phyloP scores from a whole-genome alignment of 2,797 vertebrate genomes.

The Fratercula arctica region DNA sequence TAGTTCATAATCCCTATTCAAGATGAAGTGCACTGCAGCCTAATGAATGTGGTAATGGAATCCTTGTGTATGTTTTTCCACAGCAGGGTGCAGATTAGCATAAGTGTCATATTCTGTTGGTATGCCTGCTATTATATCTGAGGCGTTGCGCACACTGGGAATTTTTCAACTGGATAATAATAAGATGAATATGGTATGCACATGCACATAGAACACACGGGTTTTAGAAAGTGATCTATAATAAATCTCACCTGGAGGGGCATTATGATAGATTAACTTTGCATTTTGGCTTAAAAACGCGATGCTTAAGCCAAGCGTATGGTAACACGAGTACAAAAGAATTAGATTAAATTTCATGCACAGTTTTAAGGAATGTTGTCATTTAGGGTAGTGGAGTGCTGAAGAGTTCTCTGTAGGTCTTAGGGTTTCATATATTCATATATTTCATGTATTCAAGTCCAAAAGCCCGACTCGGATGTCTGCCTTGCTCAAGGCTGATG shows the following conservation, averaged over 20 bases:
- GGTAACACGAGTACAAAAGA: constrained; percentile 68
- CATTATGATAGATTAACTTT: constrained; percentile 68
- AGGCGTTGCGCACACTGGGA: constrained; percentile 70
- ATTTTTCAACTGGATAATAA: constrained; percentile 75
- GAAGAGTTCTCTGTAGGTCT: constrained; percentile 24
- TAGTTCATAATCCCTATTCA: constrained; percentile 82
- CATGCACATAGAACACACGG: constrained; percentile 46
- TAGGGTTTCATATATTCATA: background rate
- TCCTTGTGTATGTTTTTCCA: constrained; percentile 89
- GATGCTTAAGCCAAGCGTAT: constrained; percentile 53
- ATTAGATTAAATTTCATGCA: constrained; percentile 68
- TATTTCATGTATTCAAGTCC: background rate
- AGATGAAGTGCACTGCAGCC: constrained; percentile 86
- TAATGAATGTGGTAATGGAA: constrained; percentile 93
- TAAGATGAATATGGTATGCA: constrained; percentile 70
- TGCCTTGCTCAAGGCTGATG: background rate
- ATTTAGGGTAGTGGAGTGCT: background rate
- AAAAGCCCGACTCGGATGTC: background rate
- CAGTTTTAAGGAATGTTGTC: constrained; percentile 68
- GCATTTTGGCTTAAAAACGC: constrained; percentile 64
- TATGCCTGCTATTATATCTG: constrained; percentile 80
- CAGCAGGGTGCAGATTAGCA: constrained; percentile 91
- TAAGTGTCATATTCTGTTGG: constrained; percentile 89
- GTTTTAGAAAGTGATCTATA: constrained; percentile 67
- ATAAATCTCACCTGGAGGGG: constrained; percentile 76